phyloP scores from a whole-genome alignment of 2,888 invertebrate species.

The Muscina levida region DNA sequence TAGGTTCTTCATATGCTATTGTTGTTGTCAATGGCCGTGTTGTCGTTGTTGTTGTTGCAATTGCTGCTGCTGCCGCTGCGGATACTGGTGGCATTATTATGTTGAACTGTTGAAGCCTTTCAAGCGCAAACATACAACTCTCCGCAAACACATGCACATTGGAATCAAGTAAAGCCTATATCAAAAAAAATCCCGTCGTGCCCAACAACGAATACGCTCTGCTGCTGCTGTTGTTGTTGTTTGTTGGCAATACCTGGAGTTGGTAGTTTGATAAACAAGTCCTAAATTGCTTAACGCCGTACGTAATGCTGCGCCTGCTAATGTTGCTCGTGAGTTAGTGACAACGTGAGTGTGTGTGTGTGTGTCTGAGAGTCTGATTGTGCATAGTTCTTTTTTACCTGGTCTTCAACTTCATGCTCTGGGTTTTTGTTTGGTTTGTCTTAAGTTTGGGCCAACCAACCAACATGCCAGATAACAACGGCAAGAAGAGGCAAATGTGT shows the following conservation, averaged over 20 bases:
- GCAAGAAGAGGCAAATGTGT: slow-evolving; percentile 15
- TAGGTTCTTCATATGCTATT: slow-evolving; percentile 36
- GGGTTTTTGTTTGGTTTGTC: slow-evolving; percentile 39
- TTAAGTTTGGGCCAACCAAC: slow-evolving; percentile 5
- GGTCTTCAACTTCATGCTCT: slow-evolving; percentile 38
- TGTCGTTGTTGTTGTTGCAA: slow-evolving; percentile 52
- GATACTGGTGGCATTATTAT: slow-evolving; percentile 21
- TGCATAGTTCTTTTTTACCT: slow-evolving; percentile 29
- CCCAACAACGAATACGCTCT: slow-evolving; percentile 34
- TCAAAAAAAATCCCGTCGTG: slow-evolving; percentile 41
- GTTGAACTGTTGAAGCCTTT: slow-evolving; percentile 60
- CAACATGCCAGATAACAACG: slow-evolving; percentile 17
- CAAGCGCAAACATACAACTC: slow-evolving; percentile 50
- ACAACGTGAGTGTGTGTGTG: too few relatives aligned
- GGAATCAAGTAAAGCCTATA: slow-evolving; percentile 27
- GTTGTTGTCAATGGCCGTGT: slow-evolving; percentile 14
- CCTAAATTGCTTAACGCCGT: slow-evolving; percentile 57
- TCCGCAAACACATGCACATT: slow-evolving; percentile 25
- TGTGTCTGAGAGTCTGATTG: not conserved
- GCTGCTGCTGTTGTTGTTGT: slow-evolving; percentile 41
- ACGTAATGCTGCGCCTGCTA: slow-evolving; percentile 14
- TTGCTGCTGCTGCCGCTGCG: slow-evolving; percentile 56
- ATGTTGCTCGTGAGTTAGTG: slow-evolving; percentile 13
- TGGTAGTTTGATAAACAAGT: slow-evolving; percentile 54
- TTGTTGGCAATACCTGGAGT: slow-evolving; percentile 39